Evolutionary conservation across 2,113 vertebrate species (phyloP).

Genomic region (Eublepharis macularius): DNA sequence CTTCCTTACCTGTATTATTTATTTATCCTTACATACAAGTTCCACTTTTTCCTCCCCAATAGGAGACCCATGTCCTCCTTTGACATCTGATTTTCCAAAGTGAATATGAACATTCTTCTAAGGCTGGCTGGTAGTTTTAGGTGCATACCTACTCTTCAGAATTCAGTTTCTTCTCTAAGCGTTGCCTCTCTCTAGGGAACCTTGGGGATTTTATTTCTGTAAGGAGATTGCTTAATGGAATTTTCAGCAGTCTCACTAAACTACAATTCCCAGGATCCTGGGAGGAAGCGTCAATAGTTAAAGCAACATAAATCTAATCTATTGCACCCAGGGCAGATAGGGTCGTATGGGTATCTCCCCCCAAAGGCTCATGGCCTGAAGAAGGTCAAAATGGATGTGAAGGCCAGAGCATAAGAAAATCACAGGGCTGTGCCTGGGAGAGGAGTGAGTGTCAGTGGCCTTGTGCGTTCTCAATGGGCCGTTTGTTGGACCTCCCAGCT

Average conservation of each 20-base stretch:
- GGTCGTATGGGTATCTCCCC: not conserved
- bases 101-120: not conserved
- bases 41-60: no score
- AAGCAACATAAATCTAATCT: no score
- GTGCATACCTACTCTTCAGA: no score
- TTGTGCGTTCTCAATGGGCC: not conserved
- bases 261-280: not conserved
- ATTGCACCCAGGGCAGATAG: not conserved
- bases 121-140: not conserved
- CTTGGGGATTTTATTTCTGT: not conserved
- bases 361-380: not conserved
- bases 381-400: not conserved
- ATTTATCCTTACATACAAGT: no score
- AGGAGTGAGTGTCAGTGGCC: not conserved
- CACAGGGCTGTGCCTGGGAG: not conserved
- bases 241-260: not conserved
- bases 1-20: not conserved
- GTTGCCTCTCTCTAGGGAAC: not conserved
- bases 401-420: rapidly evolving
- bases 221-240: no score
- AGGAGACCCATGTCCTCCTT: not conserved
- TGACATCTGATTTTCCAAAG: rapidly evolving
- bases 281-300: not conserved
- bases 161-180: no score
- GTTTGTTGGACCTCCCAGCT: conserved; percentile 21